A percentile compares a stretch with the other conserved stretches of the same genome.
Evolutionary conservation across 1,140 invertebrate genomes (phyloP).

Genomic region (Ctenoplectra terminalis): DNA sequence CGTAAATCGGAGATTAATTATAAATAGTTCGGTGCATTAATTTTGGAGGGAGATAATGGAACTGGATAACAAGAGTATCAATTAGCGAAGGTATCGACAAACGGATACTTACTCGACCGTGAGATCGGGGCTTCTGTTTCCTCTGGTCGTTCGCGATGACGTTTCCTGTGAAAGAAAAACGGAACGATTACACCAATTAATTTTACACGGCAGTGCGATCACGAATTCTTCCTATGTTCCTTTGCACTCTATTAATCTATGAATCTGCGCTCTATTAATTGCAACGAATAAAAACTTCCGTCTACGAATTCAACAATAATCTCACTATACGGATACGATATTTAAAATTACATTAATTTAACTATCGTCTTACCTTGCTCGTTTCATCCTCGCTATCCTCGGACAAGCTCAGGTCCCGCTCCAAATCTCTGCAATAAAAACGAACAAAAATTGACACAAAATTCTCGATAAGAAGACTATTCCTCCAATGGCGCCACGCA

Average conservation of each 20-base stretch:
- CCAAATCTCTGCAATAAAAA: constrained; percentile 81
- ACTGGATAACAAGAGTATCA: neutral
- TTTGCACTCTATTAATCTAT: too few species aligned
- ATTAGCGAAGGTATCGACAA: neutral
- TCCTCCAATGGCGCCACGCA: too few species aligned
- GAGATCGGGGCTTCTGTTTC: constrained; percentile 72
- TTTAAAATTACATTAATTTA: too few species aligned
- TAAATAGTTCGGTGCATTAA: neutral
- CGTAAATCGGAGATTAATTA: neutral
- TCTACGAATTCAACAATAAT: neutral
- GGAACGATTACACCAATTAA: constrained; percentile 28
- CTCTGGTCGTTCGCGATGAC: constrained; percentile 66
- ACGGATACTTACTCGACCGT: constrained; percentile 75
- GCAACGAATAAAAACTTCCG: neutral
- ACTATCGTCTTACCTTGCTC: constrained; percentile 60
- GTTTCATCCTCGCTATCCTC: constrained; percentile 85
- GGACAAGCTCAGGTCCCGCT: constrained; percentile 85
- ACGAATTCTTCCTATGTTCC: too few species aligned
- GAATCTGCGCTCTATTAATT: neutral
- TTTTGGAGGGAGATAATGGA: neutral
- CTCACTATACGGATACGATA: neutral
- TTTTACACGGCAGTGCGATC: neutral
- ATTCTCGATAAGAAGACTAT: neutral
- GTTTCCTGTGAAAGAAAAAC: constrained; percentile 60
- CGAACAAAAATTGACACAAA: neutral